A percentile compares a stretch with the other conserved stretches of the same genome.
phyloP scores from a whole-genome alignment of 1,140 invertebrate genomes.

The Choristoneura fumiferana region DNA sequence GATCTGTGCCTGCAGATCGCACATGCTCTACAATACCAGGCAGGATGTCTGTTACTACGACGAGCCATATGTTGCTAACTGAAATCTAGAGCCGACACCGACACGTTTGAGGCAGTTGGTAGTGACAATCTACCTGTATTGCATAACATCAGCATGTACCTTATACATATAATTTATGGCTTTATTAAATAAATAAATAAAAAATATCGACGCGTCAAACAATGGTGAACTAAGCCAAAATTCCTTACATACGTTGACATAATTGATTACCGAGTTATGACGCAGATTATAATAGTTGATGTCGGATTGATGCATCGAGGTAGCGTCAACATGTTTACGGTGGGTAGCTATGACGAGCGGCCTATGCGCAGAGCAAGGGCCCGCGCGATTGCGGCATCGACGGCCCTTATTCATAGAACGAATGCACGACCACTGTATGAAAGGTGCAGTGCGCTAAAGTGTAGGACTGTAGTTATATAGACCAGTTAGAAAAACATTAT shows the following conservation, averaged over 20 bases:
- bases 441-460: constrained; percentile 69
- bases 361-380: constrained; percentile 35
- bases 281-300: constrained; percentile 6
- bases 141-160: no score
- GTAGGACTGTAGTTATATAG: no score
- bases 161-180: no score
- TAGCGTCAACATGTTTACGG: constrained; percentile 9
- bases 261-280: constrained; percentile 9
- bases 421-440: constrained; percentile 35
- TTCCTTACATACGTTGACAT: not conserved
- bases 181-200: no score
- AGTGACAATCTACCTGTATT: no score
- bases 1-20: no score
- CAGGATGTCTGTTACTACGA: no score
- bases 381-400: constrained; percentile 45
- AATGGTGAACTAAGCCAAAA: constrained; percentile 4
- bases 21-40: no score
- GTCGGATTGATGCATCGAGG: constrained; percentile 1
- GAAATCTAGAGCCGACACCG: no score
- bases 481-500: no score
- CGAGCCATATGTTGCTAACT: no score
- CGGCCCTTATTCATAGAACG: constrained; percentile 52
- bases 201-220: constrained; percentile 2
- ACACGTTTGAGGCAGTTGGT: not conserved
- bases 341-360: not conserved